Conservation (phyloP, 2,113 vertebrate genomes). For the Mus spicilegus region DNA sequence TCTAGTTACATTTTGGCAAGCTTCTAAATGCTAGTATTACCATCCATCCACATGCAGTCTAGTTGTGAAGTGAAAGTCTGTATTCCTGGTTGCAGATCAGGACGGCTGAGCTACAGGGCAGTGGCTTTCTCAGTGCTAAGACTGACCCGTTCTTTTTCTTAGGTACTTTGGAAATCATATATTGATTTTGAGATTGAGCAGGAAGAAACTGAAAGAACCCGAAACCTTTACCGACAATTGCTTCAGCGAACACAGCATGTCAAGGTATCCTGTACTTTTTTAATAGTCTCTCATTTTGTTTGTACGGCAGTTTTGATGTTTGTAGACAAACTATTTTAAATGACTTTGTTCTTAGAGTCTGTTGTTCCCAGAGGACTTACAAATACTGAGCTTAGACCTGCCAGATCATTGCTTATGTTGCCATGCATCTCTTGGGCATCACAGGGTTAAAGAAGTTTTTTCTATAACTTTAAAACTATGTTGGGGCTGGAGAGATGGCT, state of each 20-base stretch:
- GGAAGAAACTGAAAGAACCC: conserved; percentile 96
- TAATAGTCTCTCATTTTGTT: not conserved
- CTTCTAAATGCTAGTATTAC: not conserved
- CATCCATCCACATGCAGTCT: not conserved
- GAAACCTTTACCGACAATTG: conserved; percentile 93
- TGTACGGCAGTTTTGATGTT: not conserved
- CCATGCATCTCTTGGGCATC: not conserved
- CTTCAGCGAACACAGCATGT: conserved; percentile 97
- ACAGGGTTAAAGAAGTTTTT: not conserved
- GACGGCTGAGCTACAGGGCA: not conserved
- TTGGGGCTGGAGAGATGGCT: no score
- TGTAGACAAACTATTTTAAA: not conserved
- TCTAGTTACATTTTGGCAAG: not conserved
- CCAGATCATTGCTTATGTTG: not conserved
- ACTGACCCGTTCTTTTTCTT: conserved; percentile 48
- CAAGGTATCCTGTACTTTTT: conserved; percentile 88
- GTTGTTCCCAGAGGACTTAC: conserved; percentile 7
- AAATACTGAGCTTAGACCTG: conserved; percentile 14
- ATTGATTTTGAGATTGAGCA: conserved; percentile 99
- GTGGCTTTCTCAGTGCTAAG: conserved; percentile 39
- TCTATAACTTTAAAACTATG: conserved; percentile 1
- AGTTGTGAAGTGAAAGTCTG: not conserved
- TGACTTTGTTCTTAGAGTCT: conserved; percentile 30
- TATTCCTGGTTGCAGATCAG: not conserved
- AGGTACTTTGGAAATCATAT: conserved; percentile 99